Percentiles rank a stretch among this genome's conserved stretches.
phyloP scores from a whole-genome alignment of 2,113 vertebrate genomes.

The Stegastes partitus region DNA sequence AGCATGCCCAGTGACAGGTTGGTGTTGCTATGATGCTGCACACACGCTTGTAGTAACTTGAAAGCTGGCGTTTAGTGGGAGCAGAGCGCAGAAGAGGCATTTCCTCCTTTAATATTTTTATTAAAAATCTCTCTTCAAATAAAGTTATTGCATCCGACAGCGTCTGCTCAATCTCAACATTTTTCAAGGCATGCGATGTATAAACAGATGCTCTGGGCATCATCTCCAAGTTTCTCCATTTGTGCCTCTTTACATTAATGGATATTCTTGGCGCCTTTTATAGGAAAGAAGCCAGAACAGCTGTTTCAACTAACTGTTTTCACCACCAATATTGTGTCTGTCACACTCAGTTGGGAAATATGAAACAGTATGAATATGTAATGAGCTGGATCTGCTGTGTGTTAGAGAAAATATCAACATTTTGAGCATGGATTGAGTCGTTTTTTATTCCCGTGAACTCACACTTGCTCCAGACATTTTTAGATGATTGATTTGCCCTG shows the following conservation, averaged over 20 bases:
- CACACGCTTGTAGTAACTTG: background rate
- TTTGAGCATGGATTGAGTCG: background rate
- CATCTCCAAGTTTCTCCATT: conserved; percentile 1
- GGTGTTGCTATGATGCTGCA: background rate
- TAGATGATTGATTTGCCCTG: conserved; percentile 6
- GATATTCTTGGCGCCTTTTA: background rate
- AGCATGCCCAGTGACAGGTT: conserved; percentile 13
- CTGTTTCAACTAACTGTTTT: conserved; percentile 56
- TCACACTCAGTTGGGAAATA: conserved; percentile 42
- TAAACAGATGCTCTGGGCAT: conserved; percentile 50
- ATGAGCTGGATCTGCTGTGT: background rate
- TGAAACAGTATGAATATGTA: conserved; percentile 34
- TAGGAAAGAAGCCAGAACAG: conserved; percentile 37
- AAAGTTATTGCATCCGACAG: conserved; percentile 5
- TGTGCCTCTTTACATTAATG: conserved; percentile 10
- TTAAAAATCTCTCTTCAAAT: background rate
- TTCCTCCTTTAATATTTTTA: background rate
- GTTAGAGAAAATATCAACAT: background rate
- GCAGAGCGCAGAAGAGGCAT: background rate
- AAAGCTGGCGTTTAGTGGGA: background rate
- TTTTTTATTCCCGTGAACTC: background rate
- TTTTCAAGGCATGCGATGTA: conserved; percentile 2
- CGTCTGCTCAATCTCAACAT: conserved; percentile 8
- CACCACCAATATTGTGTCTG: conserved; percentile 46
- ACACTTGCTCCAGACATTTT: background rate